A percentile compares a stretch with the other conserved stretches of the same genome.
These are phyloP conservation scores for Drosophila meridionalis DNA, from an alignment of 2,888 invertebrate species.

Conservation along the genomic window DNA sequence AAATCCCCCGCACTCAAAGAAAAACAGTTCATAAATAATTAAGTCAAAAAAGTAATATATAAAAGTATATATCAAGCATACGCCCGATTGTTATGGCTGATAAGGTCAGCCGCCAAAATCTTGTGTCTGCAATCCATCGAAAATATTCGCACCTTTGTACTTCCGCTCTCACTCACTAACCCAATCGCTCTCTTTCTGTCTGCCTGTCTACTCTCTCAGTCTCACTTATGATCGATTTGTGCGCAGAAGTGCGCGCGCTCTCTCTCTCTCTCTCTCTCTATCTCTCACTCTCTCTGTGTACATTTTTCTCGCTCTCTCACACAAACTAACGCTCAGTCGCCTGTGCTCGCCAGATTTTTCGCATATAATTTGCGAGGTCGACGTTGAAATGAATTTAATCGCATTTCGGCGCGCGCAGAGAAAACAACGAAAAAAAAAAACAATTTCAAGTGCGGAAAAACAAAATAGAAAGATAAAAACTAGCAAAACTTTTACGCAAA, in stretches of 20 bases:
- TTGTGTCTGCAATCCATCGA: constrained; percentile 21
- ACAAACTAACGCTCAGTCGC: constrained; percentile 17
- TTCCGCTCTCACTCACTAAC: constrained; percentile 6
- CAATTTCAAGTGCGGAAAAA: constrained; percentile 21
- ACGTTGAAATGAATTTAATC: constrained; percentile 81
- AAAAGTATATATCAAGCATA: constrained; percentile 45
- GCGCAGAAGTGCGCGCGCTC: constrained; percentile 47
- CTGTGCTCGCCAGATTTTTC: constrained; percentile 61
- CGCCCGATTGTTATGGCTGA: constrained; percentile 36
- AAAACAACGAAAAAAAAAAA: constrained; percentile 63
- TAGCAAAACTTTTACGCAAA: constrained; percentile 22
- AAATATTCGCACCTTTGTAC: constrained; percentile 15
- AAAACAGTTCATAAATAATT: constrained; percentile 6
- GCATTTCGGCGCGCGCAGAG: constrained; percentile 79
- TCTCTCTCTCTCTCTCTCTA: background rate
- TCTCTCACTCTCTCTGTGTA: background rate
- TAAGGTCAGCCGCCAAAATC: constrained; percentile 30
- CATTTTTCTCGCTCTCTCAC: constrained; percentile 15
- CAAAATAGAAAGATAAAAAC: constrained; percentile 3
- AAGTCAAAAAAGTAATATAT: constrained; percentile 2
- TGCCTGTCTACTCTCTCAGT: constrained; percentile 16
- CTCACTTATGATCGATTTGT: constrained; percentile 49
- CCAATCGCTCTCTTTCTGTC: background rate
- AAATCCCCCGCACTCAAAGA: constrained; percentile 6
- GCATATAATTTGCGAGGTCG: constrained; percentile 84